Evolutionary conservation across 1,140 invertebrate species (phyloP), one percentile per base, ranked within the genome.

Genomic region (Nephotettix cincticeps): DNA sequence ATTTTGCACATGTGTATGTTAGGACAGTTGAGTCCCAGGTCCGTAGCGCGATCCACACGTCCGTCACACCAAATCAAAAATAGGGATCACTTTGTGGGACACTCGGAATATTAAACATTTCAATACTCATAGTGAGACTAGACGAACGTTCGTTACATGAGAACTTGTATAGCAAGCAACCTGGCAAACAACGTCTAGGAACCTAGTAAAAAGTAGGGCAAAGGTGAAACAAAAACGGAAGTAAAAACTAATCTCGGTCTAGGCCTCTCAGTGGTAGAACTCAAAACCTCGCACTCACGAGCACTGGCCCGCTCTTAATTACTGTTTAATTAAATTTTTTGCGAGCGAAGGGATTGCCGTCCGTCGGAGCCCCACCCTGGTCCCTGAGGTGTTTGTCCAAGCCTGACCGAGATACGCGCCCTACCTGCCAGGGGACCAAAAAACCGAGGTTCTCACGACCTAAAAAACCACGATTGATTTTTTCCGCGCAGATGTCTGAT

Each of bases 251-350:
- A 61, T 61, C 56, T 61, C 56, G 56, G 56, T 23, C 56, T 61
- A 27, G 56, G 56, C 28, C 56, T 61, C 6, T 4, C 56, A 11
- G n/a, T n/a, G n/a, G n/a, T n/a, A n/a, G n/a, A n/a, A n/a, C n/a
- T n/a, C n/a, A n/a, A n/a, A n/a, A n/a, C n/a, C 14, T 51, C 14
- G 56, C 6, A n/a, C 56, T 61, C 56, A 27, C 23, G 56, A 28
- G 6, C 23, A 25, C 28, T 61, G 56, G 56, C 6, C 56, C 13
- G 56, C 27, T 61, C 56, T 61, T 61, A 61, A 61, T 61, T 14
- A 61, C 56, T 61, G 56, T 61, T 61, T 61, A 61, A 61, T 61
- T 61, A 61, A 61, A n/a, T 61, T 61, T 61, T 51, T 61, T 61
- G 13, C 14, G 23, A 61, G 28, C 56, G 56, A 61, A 61, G 56